A percentile compares a stretch with the other conserved stretches of the same genome.
Conservation (phyloP, 2,113 vertebrate genomes). For the Garra rufa region DNA sequence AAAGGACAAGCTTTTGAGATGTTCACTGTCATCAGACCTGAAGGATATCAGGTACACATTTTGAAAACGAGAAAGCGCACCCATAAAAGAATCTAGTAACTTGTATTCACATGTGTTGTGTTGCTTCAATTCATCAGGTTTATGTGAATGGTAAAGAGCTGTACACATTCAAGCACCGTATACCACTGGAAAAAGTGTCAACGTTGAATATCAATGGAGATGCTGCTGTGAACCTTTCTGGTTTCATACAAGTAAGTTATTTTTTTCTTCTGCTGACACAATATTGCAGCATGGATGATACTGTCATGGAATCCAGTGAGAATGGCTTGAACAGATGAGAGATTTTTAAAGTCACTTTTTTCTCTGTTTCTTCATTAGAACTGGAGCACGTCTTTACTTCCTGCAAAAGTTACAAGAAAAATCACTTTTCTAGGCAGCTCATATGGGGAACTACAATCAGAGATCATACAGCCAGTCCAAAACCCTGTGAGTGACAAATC, state of each 20-base stretch:
- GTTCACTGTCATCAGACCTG: neutral
- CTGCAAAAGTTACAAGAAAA: neutral
- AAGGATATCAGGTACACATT: slow-evolving; percentile 5
- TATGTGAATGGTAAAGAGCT: neutral
- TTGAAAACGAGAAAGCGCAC: too few relatives aligned
- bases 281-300: neutral
- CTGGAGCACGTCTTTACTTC: neutral
- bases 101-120: neutral
- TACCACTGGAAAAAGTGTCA: neutral
- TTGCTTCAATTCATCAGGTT: slow-evolving; percentile 13
- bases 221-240: neutral
- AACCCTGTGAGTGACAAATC: slow-evolving; percentile 25
- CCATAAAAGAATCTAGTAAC: neutral
- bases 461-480: neutral
- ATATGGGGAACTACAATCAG: too few relatives aligned
- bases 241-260: neutral
- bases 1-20: neutral
- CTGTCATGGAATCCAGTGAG: neutral
- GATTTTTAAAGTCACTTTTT: neutral
- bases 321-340: neutral
- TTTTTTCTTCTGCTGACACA: neutral
- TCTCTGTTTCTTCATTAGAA: neutral
- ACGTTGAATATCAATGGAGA: neutral
- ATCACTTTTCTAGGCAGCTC: neutral
- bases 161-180: slow-evolving; percentile 35